Base-by-base conservation (phyloP, 1,140 invertebrate genomes). In the Euglossa dilemma region DNA sequence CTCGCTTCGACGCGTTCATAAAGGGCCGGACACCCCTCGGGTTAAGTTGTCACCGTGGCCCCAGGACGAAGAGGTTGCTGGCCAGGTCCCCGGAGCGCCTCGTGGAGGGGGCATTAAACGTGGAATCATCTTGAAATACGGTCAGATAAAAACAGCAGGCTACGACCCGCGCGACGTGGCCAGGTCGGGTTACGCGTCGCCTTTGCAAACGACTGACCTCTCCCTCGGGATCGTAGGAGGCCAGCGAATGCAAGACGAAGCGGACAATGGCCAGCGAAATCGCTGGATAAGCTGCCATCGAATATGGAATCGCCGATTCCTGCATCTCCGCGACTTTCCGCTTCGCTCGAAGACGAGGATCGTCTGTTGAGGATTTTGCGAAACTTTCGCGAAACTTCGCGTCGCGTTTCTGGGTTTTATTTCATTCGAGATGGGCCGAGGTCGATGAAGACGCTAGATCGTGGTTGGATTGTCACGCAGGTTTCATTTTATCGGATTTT, bases 81-180 rank as follows among this genome's bases (percentile, higher is more conserved):
- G 45, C 56, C 20, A 64, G 54, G 80, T 28, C 64, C 61, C 63
- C 28, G 14, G 20, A 28, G 36, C 25, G 43, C n/a, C 18, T 83
- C 71, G 56, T 75, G 70, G 87, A 69, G 69, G 88, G 70, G 85
- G 89, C 88, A 89, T 91, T 91, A 93, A 92, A 86, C 86, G 91
- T 88, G 90, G 90, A 93, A 93, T 93, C 91, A 93, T 94, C 89
- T 91, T 94, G 92, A 93, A 94, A 93, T 93, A 93, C 92, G 88
- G 89, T 61, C 90, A 93, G 91, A 94, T 93, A 94, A 94, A 94
- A 93, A 93, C 92, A 93, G 93, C 93, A 93, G 91, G 93, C 93
- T 92, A 92, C 93, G 92, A 93, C 86, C 91, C 85, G 90, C 85
- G 85, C 85, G 91, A 89, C 88, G 83, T 79, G 86, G 91, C 90